Evolutionary conservation across 2,888 invertebrate genomes (phyloP), one percentile per base, ranked within the genome.

Genomic region (Antheraea assamensis): DNA sequence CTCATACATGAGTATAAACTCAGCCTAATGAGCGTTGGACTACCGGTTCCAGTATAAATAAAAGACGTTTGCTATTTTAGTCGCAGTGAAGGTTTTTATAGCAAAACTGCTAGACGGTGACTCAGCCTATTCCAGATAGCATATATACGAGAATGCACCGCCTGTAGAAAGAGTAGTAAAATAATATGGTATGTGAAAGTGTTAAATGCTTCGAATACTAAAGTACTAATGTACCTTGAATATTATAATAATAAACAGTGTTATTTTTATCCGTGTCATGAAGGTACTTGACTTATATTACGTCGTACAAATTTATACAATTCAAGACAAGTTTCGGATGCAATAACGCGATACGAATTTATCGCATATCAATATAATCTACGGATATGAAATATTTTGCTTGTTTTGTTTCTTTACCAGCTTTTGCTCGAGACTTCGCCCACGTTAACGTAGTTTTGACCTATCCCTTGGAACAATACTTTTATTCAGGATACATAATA

Each of bases 111-210:
- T n/a, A 35, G 35, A n/a, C 21, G 35, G 24, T 21, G 7, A 68
- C 13, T 68, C 68, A 68, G 21, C 19, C 68, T 68, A 30, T 10
- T 24, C 58, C n/a, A 58, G n/a, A 58, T 24, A 58, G 24, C 21
- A 5, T 52, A 52, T 61, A 13, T 27, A 27, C 17, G 27, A 61
- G 27, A 61, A 61, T 27, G 27, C 61, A 27, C 15, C 58, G 24
- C 15, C 61, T 27, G 27, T 61, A 61, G 27, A 61, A 27, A 61
- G 21, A 27, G 61, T 61, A 15, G 61, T 61, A 61, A 61, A 27
- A 30, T 61, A 27, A 3, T 52, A 42, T 52, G 49, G 66, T 72
- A 52, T 72, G 72, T 52, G 72, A 68, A 72, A 72, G 72, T 72
- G 24, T 68, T 52, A 13, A 52, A 66, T 52, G 52, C 31, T 31